phyloP scores from a whole-genome alignment of 2,888 invertebrate species.

The Biston stratarius region DNA sequence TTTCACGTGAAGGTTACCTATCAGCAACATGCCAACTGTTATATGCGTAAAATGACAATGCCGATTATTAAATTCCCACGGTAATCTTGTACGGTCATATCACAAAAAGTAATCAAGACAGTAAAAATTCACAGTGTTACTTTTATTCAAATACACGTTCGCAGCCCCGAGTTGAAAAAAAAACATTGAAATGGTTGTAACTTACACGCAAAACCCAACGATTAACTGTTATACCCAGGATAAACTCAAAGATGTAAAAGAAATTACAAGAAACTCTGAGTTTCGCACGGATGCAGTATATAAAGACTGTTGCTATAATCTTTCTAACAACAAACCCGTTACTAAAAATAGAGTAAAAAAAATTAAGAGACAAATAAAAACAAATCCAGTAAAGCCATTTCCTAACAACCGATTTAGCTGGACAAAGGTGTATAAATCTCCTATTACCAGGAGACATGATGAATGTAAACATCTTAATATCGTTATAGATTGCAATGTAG shows the following conservation, averaged over 20 bases:
- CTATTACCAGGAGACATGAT: conserved; percentile 46
- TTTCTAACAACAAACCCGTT: conserved; percentile 36
- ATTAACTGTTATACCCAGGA: conserved; percentile 30
- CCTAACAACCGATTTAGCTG: conserved; percentile 52
- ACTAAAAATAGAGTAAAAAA: conserved; percentile 19
- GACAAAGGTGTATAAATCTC: conserved; percentile 67
- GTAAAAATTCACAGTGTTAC: conserved; percentile 10
- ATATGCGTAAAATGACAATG: neutral
- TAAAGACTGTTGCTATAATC: conserved; percentile 66
- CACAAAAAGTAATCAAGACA: conserved; percentile 4
- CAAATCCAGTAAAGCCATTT: conserved; percentile 38
- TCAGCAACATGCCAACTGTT: neutral
- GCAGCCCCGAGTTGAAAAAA: neutral
- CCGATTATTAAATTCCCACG: neutral
- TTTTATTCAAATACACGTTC: neutral
- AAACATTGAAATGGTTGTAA: conserved; percentile 36
- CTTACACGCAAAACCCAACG: conserved; percentile 28
- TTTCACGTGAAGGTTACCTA: neutral
- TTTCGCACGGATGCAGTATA: conserved; percentile 63
- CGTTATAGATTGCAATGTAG: conserved; percentile 31
- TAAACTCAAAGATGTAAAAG: conserved; percentile 45
- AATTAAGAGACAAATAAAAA: conserved; percentile 36
- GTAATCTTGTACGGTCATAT: neutral
- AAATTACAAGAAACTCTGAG: conserved; percentile 50
- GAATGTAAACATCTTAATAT: conserved; percentile 40